A percentile compares a stretch with the other conserved stretches of the same genome.
Conservation (phyloP, 2,888 invertebrate genomes). For the Quadriops clusia region DNA sequence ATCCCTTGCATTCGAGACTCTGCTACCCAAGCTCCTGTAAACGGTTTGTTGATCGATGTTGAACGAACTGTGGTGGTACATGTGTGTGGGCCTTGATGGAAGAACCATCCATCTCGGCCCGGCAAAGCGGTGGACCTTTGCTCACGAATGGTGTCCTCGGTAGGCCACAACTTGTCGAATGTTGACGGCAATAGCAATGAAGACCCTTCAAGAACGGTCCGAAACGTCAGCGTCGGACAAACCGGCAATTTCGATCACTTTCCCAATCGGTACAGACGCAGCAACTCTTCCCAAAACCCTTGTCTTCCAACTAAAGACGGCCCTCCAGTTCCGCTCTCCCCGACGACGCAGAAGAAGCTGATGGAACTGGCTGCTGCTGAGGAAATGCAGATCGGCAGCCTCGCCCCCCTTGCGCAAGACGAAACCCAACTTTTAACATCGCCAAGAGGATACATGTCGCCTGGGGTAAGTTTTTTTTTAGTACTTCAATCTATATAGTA, state of each 20-base stretch:
- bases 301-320: constrained; percentile 36
- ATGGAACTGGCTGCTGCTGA: constrained; percentile 24
- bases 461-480: constrained; percentile 32
- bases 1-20: constrained; percentile 6
- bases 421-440: constrained; percentile 32
- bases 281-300: constrained; percentile 40
- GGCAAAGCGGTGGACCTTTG: constrained; percentile 23
- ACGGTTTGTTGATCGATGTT: constrained; percentile 9
- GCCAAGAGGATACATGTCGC: constrained; percentile 33
- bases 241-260: constrained; percentile 68
- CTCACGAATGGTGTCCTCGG: constrained; percentile 28
- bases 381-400: constrained; percentile 17
- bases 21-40: constrained; percentile 8
- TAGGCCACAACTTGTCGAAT: constrained; percentile 88
- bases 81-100: constrained; percentile 19
- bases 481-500: too few species aligned
- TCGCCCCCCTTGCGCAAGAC: constrained; percentile 33
- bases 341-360: constrained; percentile 28
- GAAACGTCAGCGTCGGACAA: constrained; percentile 59
- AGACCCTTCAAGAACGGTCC: constrained; percentile 40
- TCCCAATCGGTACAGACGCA: constrained; percentile 39
- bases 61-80: constrained; percentile 10
- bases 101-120: constrained; percentile 24
- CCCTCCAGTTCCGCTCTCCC: constrained; percentile 28
- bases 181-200: constrained; percentile 77